These are phyloP conservation scores for Malurus cyaneus DNA, from an alignment of 2,113 vertebrate species.

Conservation along the genomic window DNA sequence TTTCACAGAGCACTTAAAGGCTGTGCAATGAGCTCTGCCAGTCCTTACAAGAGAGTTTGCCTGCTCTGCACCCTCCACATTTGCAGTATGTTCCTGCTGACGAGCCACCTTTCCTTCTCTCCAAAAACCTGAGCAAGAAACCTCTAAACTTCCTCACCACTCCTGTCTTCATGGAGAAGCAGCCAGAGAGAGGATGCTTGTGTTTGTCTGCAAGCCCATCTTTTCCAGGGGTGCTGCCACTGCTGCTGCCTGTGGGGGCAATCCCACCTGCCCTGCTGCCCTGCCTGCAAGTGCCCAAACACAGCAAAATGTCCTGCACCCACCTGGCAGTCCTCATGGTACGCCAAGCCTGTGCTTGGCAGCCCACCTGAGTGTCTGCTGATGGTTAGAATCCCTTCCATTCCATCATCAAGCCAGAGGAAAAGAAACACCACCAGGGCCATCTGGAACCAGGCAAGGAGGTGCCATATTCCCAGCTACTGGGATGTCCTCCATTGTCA, in stretches of 20 bases:
- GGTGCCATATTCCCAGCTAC: neutral
- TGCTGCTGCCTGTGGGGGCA: neutral
- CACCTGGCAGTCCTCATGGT: accelerated
- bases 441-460: neutral
- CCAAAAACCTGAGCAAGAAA: neutral
- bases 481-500: accelerated
- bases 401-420: neutral
- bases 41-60: neutral
- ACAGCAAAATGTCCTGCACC: neutral
- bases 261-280: neutral
- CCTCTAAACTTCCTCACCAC: neutral
- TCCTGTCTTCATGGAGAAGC: neutral
- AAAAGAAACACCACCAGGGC: neutral
- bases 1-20: neutral
- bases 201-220: accelerated
- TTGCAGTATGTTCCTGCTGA: neutral
- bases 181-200: neutral
- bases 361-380: neutral
- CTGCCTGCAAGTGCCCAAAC: neutral
- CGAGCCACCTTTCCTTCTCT: neutral
- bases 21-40: neutral
- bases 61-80: accelerated
- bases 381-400: neutral
- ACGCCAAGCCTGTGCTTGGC: neutral
- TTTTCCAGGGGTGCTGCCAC: neutral